Evolutionary conservation across 2,888 invertebrate species (phyloP).

Genomic region (Cotesia congregata): DNA sequence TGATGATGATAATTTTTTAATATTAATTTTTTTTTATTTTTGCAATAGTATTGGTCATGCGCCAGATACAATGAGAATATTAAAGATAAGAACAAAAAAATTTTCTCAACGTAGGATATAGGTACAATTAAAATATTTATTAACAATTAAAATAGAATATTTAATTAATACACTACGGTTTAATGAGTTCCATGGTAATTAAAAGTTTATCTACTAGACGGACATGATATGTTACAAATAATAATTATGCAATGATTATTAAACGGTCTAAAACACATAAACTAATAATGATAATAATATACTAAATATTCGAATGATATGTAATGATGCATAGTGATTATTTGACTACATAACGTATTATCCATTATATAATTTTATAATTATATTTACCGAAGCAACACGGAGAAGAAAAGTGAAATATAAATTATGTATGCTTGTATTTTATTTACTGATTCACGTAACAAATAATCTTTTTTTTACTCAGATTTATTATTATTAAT

Average conservation of each 20-base stretch:
- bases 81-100: slow-evolving; percentile 14
- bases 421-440: neutral
- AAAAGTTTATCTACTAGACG: neutral
- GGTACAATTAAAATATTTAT: neutral
- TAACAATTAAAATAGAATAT: neutral
- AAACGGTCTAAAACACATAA: neutral
- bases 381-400: neutral
- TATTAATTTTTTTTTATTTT: slow-evolving; percentile 10
- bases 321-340: slow-evolving; percentile 19
- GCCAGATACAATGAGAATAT: slow-evolving; percentile 21
- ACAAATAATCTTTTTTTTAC: neutral
- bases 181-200: neutral
- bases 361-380: neutral
- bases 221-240: neutral
- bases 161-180: neutral
- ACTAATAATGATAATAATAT: slow-evolving; percentile 21
- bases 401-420: neutral
- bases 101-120: neutral
- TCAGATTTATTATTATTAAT: neutral
- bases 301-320: neutral
- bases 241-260: slow-evolving; percentile 8
- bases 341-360: neutral
- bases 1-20: slow-evolving; percentile 27
- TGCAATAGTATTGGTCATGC: slow-evolving; percentile 24
- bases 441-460: neutral